A percentile compares a stretch with the other conserved stretches of the same genome.
These are phyloP conservation scores for Pelusios castaneus DNA, from an alignment of 2,113 vertebrate species.

Conservation along the genomic window DNA sequence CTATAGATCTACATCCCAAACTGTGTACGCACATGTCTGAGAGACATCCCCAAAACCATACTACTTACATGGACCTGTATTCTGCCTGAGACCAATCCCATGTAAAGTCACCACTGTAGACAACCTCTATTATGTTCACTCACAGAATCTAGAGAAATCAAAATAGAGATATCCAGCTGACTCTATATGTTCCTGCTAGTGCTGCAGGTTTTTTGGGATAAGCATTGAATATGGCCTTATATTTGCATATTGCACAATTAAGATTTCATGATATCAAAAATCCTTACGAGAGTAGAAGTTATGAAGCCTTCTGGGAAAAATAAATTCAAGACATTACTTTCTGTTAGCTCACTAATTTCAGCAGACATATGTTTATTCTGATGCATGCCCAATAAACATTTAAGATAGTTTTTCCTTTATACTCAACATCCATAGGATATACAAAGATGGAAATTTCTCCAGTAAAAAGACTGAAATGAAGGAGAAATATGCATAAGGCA, in stretches of 20 bases:
- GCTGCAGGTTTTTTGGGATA: background rate
- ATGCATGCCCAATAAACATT: background rate
- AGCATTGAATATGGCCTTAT: background rate
- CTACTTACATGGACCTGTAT: accelerated
- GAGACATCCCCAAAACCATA: background rate
- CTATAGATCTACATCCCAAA: background rate
- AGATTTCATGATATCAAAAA: background rate
- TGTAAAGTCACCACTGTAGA: background rate
- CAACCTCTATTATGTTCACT: background rate
- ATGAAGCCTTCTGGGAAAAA: background rate
- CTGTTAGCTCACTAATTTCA: background rate
- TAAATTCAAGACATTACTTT: background rate
- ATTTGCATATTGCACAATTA: background rate
- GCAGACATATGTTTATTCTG: background rate
- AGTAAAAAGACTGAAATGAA: background rate
- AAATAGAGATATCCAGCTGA: background rate
- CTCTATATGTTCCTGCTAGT: background rate
- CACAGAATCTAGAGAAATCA: background rate
- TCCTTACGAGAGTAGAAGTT: background rate
- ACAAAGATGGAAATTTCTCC: background rate
- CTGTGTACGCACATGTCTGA: too few species aligned
- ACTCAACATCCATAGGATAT: background rate
- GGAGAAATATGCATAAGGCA: background rate
- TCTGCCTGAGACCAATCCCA: background rate
- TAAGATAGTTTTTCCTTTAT: background rate